Evolutionary conservation across 2,888 invertebrate species (phyloP), one percentile per base, ranked within the genome.

Genomic region (Molanna angustata): DNA sequence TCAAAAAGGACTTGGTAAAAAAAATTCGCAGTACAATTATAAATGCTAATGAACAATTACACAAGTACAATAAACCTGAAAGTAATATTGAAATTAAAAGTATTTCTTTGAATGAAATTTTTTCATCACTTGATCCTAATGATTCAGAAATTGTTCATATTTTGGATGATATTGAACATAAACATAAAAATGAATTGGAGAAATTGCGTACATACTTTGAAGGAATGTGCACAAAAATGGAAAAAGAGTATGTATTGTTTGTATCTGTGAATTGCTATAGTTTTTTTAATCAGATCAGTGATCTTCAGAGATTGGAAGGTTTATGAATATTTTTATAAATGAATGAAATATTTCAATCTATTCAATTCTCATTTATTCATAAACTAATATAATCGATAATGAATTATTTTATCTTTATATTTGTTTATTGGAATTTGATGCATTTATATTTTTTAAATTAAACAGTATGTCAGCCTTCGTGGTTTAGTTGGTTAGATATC

Each of bases 161-260:
- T 37, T 72, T 79, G 48, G 68, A 74, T 20, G 86, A 86, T 62
- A 67, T 88, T 20, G 82, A 83, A 49, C 65, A 69, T 3, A 83
- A 83, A 62, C 88, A 90, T 69, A 76, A 83, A 27, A 82, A 81
- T 58, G 87, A 90, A 67, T 85, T 90, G 84, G 88, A 88, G 66
- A 85, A 89, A 64, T 67, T 90, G 48, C 75, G 90, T 40, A 86
- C 81, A 7, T 90, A 90, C 64, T 90, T 89, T 64, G 90, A 90
- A 64, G 79, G 84, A 64, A 89, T 88, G 65, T 90, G 89, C 65
- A 79, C 84, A 1, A 88, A 90, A 62, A 79, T 90, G 69, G 88
- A 88, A 65, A 86, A 88, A 64, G 86, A 89, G 82, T 87, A 68
- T 70, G 75, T n/a, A n/a, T n/a, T n/a, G n/a, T n/a, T n/a, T n/a